Evolutionary conservation across 2,797 vertebrate genomes (phyloP), one percentile per base, ranked within the genome.

Genomic region (Meriones psammophilus): DNA sequence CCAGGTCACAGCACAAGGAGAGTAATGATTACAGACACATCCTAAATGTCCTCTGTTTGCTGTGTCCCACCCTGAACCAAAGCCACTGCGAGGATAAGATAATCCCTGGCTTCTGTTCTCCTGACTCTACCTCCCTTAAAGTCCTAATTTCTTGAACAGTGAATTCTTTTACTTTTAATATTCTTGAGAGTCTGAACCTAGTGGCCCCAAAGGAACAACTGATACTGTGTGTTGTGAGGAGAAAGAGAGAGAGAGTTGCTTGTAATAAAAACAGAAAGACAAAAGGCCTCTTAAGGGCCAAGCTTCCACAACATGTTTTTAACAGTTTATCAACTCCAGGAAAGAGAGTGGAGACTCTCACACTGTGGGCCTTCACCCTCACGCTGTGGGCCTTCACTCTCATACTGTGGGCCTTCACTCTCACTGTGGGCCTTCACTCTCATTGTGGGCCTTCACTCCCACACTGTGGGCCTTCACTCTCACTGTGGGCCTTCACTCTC

Each of bases 151-250:
- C 60, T 92, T 91, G 73, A 84, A 62, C 17, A 36, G 30, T 46
- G n/a, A 92, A 30, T 81, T 94, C 66, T 97, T 84, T 84, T 76
- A 33, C 76, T 42, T 30, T 28, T 62, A 60, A 56, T 12, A 18
- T 78, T 91, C 94, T 88, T 33, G 12, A 87, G 73, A 92, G 73
- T 87, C 89, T 39, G 79, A 97, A 62, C 15, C 36, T 68, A 71
- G 64, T 58, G 79, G 46, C 71, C 76, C 39, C 24, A 76, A 94
- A 88, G 18, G n/a, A 9, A 24, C 8, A 13, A 60, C 26, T 28
- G 73, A 64, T 71, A 36, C 30, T 84, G 33, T 36, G 39, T 76
- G 12, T 24, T 22, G 1, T 17, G 15, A 22, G 64, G 10, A 50
- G 50, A 50, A 50, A 50, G 50, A 50, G 50, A 50, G 46, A 50